Evolutionary conservation across 2,113 vertebrate genomes (phyloP), one percentile per base, ranked within the genome.

Genomic region (Sinocyclocheilus anshuiensis): DNA sequence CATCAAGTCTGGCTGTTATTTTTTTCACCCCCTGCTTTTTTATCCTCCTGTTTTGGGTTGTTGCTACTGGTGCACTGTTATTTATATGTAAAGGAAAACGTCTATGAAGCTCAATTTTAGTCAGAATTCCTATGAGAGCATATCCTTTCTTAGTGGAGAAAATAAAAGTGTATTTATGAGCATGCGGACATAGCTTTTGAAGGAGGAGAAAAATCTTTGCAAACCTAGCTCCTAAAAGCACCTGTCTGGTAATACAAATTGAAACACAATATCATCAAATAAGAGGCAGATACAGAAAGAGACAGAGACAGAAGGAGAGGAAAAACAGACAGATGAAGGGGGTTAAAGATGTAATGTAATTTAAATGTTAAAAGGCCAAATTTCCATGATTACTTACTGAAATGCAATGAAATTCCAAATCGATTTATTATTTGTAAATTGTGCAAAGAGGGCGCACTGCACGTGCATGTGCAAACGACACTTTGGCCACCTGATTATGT

Each of bases 1-100:
- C 90, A 93, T 94, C 91, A 92, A 94, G 90, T 87, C 26, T 78
- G 50, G 90, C 89, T 92, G 93, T 90, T 89, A 18, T 79, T 90
- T 63, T 84, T 16, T n/a, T 7, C 33, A 10, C 9, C 65, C 63
- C 81, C 72, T 72, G 42, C 67, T 81, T 89, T 22, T 42, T 77
- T 74, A 20, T 16, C 15, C 18, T 77, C 39, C 77, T 84, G 57
- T 45, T 85, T 85, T 69, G 36, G 72, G 33, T 91, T 89, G 86
- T 86, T 90, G 90, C 92, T 18, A 48, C 55, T 67, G 59, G 79
- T 85, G 91, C 84, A 57, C 81, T 81, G 87, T 91, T 91, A 91
- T 92, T 92, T 91, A 82, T 86, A 82, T 89, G 90, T 87, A 87
- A 89, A 86, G 86, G 77, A 69, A 87, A 93, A 92, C 89, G 87